Conservation (phyloP, 2,888 invertebrate species). For the Agrochola litura region DNA sequence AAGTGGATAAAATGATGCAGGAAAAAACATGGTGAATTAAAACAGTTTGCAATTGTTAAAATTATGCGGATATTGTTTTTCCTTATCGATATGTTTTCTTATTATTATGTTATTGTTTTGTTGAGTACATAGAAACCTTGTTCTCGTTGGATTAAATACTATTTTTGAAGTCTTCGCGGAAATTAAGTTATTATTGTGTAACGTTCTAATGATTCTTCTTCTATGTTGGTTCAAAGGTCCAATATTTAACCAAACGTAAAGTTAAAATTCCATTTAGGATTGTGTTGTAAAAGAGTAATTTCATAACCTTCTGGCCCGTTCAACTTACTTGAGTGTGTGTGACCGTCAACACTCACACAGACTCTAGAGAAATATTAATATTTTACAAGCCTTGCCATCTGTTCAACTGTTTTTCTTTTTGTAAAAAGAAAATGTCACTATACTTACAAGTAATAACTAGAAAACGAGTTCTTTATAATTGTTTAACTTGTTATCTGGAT, state of each 20-base stretch:
- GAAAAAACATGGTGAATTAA: constrained; percentile 50
- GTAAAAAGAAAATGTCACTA: neutral
- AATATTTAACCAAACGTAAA: neutral
- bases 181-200: neutral
- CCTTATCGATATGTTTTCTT: constrained; percentile 48
- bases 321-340: neutral
- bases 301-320: neutral
- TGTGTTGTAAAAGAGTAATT: neutral
- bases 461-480: neutral
- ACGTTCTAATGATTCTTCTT: neutral
- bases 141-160: neutral
- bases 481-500: neutral
- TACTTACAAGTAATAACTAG: neutral
- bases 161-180: neutral
- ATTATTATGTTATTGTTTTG: constrained; percentile 35
- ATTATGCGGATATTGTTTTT: constrained; percentile 53
- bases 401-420: constrained; percentile 1
- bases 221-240: neutral
- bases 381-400: constrained; percentile 1
- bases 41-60: constrained; percentile 46
- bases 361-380: neutral
- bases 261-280: neutral
- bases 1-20: constrained; percentile 25
- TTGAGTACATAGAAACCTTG: constrained; percentile 6
- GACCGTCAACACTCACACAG: neutral